These are phyloP conservation scores for Acipenser oxyrinchus DNA, from an alignment of 2,797 vertebrate genomes.

Conservation along the genomic window DNA sequence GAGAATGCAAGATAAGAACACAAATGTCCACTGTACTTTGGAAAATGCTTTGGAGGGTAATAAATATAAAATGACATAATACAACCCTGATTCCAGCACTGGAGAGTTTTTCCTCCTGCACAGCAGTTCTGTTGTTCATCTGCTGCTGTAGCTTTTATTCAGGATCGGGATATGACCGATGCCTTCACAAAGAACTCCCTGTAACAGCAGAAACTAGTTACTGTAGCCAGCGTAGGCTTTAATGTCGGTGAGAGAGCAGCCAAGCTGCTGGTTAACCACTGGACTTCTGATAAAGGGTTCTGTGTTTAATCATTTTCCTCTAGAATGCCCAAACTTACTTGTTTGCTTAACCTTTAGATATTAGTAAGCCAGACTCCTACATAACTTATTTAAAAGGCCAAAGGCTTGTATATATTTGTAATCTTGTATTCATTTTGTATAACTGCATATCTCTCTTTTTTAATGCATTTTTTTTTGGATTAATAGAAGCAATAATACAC, in stretches of 20 bases:
- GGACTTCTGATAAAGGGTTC: neutral
- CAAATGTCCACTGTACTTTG: neutral
- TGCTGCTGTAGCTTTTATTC: conserved; percentile 15
- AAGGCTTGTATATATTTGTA: too few relatives aligned
- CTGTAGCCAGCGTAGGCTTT: conserved; percentile 15
- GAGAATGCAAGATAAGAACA: conserved; percentile 6
- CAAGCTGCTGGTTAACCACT: neutral
- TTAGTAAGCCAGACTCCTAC: too few relatives aligned
- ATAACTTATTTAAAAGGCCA: too few relatives aligned
- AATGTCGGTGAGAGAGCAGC: conserved; percentile 8
- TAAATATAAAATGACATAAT: conserved; percentile 14
- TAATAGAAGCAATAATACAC: too few relatives aligned
- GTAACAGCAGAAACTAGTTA: conserved; percentile 21
- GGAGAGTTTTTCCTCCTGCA: conserved; percentile 34
- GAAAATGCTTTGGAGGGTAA: conserved; percentile 3
- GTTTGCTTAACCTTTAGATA: too few relatives aligned
- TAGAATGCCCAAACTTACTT: too few relatives aligned
- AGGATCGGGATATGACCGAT: conserved; percentile 16
- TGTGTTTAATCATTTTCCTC: too few relatives aligned
- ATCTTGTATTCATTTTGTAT: too few relatives aligned
- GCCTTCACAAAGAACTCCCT: conserved; percentile 24
- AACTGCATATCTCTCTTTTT: neutral
- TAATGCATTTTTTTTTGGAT: neutral
- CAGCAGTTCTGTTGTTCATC: conserved; percentile 28
- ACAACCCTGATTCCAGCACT: conserved; percentile 25